These are phyloP conservation scores for Malurus melanocephalus DNA, from an alignment of 2,113 vertebrate genomes.

Conservation along the genomic window DNA sequence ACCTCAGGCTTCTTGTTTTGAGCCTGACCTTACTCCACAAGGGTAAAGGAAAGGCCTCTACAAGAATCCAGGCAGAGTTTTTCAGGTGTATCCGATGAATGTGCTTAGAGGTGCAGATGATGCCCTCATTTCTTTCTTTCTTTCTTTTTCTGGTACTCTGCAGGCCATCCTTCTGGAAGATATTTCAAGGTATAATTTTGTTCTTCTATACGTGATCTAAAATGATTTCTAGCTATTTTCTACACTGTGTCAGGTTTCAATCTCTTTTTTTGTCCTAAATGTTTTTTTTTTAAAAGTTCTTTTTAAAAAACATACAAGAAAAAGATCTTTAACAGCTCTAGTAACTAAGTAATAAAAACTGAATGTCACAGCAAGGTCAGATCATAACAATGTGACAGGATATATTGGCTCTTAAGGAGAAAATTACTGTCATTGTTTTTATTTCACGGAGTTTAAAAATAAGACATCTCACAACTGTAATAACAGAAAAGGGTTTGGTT, in stretches of 20 bases:
- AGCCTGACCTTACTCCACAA: not conserved
- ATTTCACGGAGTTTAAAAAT: not conserved
- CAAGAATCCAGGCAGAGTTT: not conserved
- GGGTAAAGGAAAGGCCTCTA: not conserved
- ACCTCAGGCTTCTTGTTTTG: not conserved
- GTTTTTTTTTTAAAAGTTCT: not conserved
- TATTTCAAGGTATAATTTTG: not conserved
- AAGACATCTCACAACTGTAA: not conserved
- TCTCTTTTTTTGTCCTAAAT: not conserved
- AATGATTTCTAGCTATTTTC: not conserved
- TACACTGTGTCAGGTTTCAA: not conserved
- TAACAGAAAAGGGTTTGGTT: not conserved
- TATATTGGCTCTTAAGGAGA: conserved; percentile 4
- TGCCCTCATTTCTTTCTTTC: not conserved
- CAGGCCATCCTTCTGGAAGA: not conserved
- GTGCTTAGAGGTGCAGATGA: not conserved
- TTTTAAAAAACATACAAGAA: not conserved
- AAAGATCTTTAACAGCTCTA: not conserved
- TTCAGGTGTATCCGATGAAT: not conserved
- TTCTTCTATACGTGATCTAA: not conserved
- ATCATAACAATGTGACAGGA: conserved; percentile 5
- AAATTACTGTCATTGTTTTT: not conserved
- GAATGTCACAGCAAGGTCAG: conserved; percentile 4
- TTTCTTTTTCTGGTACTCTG: not conserved
- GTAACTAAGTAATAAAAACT: not conserved